Evolutionary conservation across 2,113 vertebrate genomes (phyloP).

Genomic region (Sakesphorus luctuosus): DNA sequence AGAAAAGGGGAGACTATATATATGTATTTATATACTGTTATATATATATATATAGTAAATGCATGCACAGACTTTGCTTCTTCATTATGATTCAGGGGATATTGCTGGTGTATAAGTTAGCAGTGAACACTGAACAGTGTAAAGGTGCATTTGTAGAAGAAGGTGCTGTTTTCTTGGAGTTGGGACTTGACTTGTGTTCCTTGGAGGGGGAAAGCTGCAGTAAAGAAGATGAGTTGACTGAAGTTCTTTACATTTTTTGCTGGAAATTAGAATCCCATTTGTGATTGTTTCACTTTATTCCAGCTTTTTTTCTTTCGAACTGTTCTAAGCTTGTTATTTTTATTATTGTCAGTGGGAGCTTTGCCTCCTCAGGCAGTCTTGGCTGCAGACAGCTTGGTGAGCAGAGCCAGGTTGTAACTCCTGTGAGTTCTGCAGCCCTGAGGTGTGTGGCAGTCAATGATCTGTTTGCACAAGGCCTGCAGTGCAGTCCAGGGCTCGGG

Average conservation of each 20-base stretch:
- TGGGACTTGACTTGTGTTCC: neutral
- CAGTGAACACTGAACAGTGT: neutral
- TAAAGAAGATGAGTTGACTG: neutral
- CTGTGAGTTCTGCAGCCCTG: accelerated
- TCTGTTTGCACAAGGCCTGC: neutral
- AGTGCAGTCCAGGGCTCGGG: neutral
- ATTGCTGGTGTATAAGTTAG: neutral
- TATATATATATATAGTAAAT: neutral
- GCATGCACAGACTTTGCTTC: neutral
- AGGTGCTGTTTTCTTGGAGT: neutral
- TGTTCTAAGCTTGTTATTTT: neutral
- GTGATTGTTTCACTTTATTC: neutral
- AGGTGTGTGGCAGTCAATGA: accelerated
- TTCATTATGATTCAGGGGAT: neutral
- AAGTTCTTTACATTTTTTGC: neutral
- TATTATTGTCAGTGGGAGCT: neutral
- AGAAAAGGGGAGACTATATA: neutral
- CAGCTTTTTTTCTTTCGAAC: neutral
- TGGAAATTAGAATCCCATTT: neutral
- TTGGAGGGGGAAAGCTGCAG: neutral
- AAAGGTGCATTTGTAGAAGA: neutral
- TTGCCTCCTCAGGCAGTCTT: neutral
- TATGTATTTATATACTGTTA: neutral
- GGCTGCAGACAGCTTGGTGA: neutral
- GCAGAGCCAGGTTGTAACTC: neutral